A percentile compares a stretch with the other conserved stretches of the same genome.
phyloP scores from a whole-genome alignment of 2,113 vertebrate species.

The Scomber colias region DNA sequence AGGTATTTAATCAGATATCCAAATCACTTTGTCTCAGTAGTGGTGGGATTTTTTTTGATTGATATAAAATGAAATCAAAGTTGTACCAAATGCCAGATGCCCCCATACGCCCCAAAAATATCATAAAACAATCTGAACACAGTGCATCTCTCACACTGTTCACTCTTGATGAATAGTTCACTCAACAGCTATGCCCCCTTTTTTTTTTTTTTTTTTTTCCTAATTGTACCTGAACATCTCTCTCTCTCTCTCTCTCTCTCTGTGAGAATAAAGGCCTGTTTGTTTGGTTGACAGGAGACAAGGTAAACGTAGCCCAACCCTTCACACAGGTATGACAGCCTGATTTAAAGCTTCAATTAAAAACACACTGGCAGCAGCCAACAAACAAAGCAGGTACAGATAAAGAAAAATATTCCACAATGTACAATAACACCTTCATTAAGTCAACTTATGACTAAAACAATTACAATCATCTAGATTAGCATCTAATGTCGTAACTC shows the following conservation, averaged over 20 bases:
- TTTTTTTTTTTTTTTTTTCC: background rate
- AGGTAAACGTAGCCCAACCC: conserved; percentile 44
- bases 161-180: background rate
- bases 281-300: conserved; percentile 50
- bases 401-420: conserved; percentile 9
- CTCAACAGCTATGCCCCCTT: background rate
- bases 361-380: conserved; percentile 21
- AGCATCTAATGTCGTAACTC: conserved; percentile 51
- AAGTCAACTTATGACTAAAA: conserved; percentile 35
- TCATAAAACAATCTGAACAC: background rate
- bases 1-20: background rate
- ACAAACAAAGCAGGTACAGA: conserved; percentile 39
- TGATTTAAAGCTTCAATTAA: conserved; percentile 70
- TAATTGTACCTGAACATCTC: background rate
- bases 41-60: no score
- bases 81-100: background rate
- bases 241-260: background rate
- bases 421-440: conserved; percentile 29
- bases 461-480: conserved; percentile 53
- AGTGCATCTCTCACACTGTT: background rate
- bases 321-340: conserved; percentile 53
- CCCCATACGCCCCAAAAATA: background rate
- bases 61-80: background rate
- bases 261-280: conserved; percentile 61
- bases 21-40: background rate